Evolutionary conservation across 2,888 invertebrate genomes (phyloP).

Genomic region (Cryptops parisi): DNA sequence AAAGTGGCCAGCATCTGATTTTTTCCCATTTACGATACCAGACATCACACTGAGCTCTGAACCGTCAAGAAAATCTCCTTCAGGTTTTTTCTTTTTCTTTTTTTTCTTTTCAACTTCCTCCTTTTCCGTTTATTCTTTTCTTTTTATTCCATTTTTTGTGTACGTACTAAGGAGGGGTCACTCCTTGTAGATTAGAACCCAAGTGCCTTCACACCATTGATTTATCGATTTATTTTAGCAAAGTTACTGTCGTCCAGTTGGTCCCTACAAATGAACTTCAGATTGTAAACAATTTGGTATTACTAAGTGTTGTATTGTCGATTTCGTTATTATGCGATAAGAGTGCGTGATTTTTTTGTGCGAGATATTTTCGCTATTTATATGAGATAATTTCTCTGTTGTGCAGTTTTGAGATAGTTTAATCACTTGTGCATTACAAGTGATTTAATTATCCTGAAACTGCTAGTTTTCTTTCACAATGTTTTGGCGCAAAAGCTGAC

Average conservation of each 20-base stretch:
- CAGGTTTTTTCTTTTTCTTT: not conserved
- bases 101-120: not conserved
- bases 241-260: not conserved
- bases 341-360: no score
- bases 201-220: constrained; percentile 5
- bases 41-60: not conserved
- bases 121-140: not conserved
- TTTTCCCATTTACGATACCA: not conserved
- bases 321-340: no score
- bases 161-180: not conserved
- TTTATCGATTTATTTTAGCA: constrained; percentile 11
- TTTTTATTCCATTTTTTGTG: not conserved
- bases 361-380: no score
- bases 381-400: no score
- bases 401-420: no score
- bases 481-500: no score
- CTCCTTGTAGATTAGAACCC: not conserved
- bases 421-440: no score
- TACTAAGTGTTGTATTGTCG: no score
- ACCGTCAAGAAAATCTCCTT: not conserved
- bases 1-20: not conserved
- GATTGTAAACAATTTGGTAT: no score
- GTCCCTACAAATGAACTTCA: no score
- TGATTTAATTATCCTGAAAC: no score
- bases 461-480: no score